Percentiles rank a stretch among this genome's conserved stretches.
Evolutionary conservation across 2,113 vertebrate genomes (phyloP).

Genomic region (Azemiops feae): DNA sequence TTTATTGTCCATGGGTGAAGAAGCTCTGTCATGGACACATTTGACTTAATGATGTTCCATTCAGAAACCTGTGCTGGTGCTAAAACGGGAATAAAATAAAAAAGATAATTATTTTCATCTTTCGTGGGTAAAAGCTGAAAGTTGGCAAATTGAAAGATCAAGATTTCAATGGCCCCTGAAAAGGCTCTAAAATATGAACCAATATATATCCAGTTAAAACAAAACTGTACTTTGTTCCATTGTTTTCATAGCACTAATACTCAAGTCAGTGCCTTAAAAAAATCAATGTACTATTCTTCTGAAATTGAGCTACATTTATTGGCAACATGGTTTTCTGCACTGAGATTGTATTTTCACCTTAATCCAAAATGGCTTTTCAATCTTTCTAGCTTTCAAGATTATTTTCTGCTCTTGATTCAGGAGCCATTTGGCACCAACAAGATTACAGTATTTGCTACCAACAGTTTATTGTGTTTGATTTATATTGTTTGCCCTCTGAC

Average conservation of each 20-base stretch:
- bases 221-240: neutral
- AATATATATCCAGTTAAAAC: neutral
- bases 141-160: neutral
- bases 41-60: neutral
- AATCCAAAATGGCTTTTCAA: neutral
- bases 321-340: neutral
- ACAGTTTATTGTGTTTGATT: neutral
- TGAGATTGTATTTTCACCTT: neutral
- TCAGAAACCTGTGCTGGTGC: neutral
- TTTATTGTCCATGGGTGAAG: neutral
- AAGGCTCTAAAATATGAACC: slow-evolving; percentile 10
- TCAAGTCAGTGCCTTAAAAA: neutral
- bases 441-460: neutral
- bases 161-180: neutral
- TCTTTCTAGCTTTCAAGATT: neutral
- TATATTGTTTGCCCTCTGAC: neutral
- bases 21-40: neutral
- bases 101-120: neutral
- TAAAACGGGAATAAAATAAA: slow-evolving; percentile 8
- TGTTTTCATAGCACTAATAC: neutral
- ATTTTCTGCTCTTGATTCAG: neutral
- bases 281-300: neutral
- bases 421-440: neutral
- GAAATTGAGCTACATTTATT: neutral
- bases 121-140: neutral